Conservation (phyloP, 2,888 invertebrate genomes). For the Phengaris arion region DNA sequence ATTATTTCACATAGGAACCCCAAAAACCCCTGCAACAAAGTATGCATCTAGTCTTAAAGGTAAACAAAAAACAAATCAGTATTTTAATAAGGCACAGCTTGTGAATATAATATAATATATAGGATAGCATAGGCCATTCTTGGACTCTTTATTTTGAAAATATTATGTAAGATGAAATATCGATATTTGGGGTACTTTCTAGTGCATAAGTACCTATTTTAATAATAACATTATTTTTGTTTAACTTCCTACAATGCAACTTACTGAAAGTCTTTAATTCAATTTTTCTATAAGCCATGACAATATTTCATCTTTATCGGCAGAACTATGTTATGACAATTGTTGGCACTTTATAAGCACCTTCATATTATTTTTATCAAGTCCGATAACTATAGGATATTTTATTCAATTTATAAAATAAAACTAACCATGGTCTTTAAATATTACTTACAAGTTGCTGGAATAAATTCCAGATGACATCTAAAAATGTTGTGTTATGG, state of each 20-base stretch:
- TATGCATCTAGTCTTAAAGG: constrained; percentile 21
- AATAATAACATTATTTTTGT: too few relatives aligned
- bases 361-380: not conserved
- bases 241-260: too few relatives aligned
- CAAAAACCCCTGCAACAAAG: constrained; percentile 22
- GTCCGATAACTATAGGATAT: not conserved
- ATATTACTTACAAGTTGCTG: constrained; percentile 30
- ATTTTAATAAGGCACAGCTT: constrained; percentile 34
- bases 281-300: not conserved
- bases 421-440: constrained; percentile 32
- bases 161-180: constrained; percentile 13
- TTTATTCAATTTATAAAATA: not conserved
- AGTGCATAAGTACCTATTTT: too few relatives aligned
- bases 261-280: too few relatives aligned
- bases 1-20: not conserved
- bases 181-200: not conserved
- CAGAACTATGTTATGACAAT: not conserved
- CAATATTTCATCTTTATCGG: constrained; percentile 6
- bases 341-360: constrained; percentile 6
- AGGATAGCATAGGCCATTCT: constrained; percentile 8
- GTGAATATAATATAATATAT: constrained; percentile 30
- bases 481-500: constrained; percentile 64
- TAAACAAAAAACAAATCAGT: constrained; percentile 21
- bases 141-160: constrained; percentile 7
- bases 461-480: constrained; percentile 41